Percentiles rank a stretch among this genome's conserved stretches.
Evolutionary conservation across 2,797 vertebrate species (phyloP).

Genomic region (Furcifer pardalis): DNA sequence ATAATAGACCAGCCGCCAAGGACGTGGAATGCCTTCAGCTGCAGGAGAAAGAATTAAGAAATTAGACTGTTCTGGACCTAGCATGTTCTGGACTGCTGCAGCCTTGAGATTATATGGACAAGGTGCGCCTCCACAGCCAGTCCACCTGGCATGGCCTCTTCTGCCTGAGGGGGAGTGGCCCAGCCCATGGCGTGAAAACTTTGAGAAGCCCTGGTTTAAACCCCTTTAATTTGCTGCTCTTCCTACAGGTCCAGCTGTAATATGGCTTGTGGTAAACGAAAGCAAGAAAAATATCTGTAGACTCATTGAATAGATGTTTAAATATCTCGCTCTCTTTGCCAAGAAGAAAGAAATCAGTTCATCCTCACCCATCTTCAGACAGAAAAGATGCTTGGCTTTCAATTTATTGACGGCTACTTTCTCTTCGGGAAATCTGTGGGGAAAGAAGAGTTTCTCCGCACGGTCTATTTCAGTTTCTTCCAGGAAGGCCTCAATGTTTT

Average conservation of each 20-base stretch:
- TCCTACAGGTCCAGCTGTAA: too few relatives aligned
- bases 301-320: too few relatives aligned
- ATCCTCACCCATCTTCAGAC: constrained; percentile 71
- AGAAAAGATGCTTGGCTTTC: constrained; percentile 63
- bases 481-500: constrained; percentile 74
- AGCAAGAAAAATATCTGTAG: too few relatives aligned
- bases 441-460: constrained; percentile 75
- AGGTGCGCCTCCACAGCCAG: too few relatives aligned
- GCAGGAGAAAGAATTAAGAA: not conserved
- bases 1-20: constrained; percentile 9
- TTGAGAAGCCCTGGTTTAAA: too few relatives aligned
- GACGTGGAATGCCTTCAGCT: constrained; percentile 40
- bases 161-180: too few relatives aligned
- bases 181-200: too few relatives aligned
- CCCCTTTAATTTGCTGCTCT: not conserved
- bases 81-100: too few relatives aligned
- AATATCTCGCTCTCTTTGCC: too few relatives aligned
- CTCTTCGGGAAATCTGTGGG: constrained; percentile 71
- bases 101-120: too few relatives aligned
- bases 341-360: accelerated
- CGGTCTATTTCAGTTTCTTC: constrained; percentile 68
- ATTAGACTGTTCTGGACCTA: too few relatives aligned
- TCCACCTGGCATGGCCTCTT: too few relatives aligned
- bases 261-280: not conserved
- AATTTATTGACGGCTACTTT: constrained; percentile 53